Conservation (phyloP, 2,797 vertebrate species). For the Odontamblyopus lacepedii region DNA sequence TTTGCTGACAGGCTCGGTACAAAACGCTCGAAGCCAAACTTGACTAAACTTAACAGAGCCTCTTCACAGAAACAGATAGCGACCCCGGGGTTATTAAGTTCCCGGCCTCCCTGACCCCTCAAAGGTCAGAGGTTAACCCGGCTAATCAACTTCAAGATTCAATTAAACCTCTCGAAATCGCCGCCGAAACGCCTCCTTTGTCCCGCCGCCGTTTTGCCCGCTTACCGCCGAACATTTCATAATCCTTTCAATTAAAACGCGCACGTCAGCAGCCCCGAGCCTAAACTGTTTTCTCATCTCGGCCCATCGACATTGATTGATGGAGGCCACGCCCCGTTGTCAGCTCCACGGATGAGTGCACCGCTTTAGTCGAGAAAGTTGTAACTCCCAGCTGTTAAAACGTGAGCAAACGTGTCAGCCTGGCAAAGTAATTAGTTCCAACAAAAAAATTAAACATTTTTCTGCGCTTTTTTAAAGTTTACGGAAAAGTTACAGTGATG, state of each 20-base stretch:
- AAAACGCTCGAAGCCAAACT: constrained; percentile 51
- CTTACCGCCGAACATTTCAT: background rate
- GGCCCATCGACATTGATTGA: constrained; percentile 26
- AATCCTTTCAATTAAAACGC: background rate
- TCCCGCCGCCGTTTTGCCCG: constrained; percentile 8
- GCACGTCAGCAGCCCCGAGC: background rate
- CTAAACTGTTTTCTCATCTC: background rate
- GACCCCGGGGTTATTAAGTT: constrained; percentile 83
- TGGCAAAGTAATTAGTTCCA: constrained; percentile 22
- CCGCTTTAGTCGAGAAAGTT: constrained; percentile 18
- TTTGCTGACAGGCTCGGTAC: constrained; percentile 1
- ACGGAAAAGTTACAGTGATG: constrained; percentile 4
- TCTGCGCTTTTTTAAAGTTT: background rate
- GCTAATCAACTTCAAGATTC: constrained; percentile 79
- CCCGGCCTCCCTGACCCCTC: constrained; percentile 88
- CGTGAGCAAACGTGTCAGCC: background rate
- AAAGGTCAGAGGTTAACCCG: constrained; percentile 84
- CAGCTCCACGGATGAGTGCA: constrained; percentile 40
- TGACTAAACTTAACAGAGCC: constrained; percentile 78
- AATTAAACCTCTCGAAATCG: constrained; percentile 68
- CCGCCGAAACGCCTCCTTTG: constrained; percentile 37
- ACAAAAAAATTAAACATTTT: background rate
- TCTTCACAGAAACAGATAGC: constrained; percentile 79
- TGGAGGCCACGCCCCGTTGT: constrained; percentile 21
- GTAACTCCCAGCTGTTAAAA: constrained; percentile 14